Evolutionary conservation across 2,797 vertebrate genomes (phyloP), one percentile per base, ranked within the genome.

Genomic region (Lagocephalus sceleratus): DNA sequence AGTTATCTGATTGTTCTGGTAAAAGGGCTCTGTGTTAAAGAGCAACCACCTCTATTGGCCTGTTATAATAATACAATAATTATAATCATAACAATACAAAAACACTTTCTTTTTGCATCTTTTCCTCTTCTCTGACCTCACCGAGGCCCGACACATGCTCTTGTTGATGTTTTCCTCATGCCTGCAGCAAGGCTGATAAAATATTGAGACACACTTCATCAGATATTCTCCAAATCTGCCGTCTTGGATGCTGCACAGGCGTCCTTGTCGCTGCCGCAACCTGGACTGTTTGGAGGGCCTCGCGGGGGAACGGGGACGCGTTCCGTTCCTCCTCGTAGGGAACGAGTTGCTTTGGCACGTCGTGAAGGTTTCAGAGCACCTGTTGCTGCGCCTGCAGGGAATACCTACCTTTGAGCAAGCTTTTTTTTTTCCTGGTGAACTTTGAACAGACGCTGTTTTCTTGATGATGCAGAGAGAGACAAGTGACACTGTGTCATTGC

Each of bases 221-320:
- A 41, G 44, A 75, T 75, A 85, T 86, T 85, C 82, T 81, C 19
- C 0, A 79, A 81, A 80, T 74, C 77, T 82, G 85, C 80, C 74
- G 79, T 81, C 73, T 78, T 81, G 83, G 82, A 81, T 76, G 76
- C 75, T 9, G 60, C 74, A 63, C 58, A 2, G 12, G 11, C 32
- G 32, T 47, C 44, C 46, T 62, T 10, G 11, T 16, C 19, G 32
- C 32, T 4, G 54, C 60, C 54, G 48, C 32, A 71, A 72, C 72
- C 76, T n/a, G 12, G 46, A 50, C 57, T 19, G n/a, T 40, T 60
- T 50, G 51, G 57, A 52, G 52, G 21, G 7, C 19, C 49, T 29
- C 48, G 55, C 16, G 3, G 8, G 23, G 17, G 51, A 22, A 59
- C 14, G 48, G 35, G n/a, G 19, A 11, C 1, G 12, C 32, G 11